Evolutionary conservation across 2,113 vertebrate genomes (phyloP), one percentile per base, ranked within the genome.

Genomic region (Petrocephalus microphthalmus): DNA sequence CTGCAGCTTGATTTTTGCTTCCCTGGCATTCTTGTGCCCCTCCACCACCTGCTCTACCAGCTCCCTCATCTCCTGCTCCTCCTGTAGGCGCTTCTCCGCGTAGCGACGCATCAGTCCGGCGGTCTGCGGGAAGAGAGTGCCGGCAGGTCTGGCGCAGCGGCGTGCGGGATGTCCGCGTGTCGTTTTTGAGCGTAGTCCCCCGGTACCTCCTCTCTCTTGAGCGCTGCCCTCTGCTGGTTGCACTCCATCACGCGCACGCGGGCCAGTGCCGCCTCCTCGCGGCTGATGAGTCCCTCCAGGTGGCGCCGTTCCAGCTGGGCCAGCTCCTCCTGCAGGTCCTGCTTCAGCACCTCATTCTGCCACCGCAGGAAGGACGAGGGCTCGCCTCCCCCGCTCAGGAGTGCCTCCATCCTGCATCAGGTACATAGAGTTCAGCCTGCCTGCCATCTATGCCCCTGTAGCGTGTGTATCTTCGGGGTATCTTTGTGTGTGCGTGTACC

Each of bases 321-420:
- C 91, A 95, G 90, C 91, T 96, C 92, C 83, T 97, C 95, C 90
- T 95, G 95, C 88, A 93, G 33, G 91, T 97, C 97, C 93, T 93
- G 95, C 19, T 94, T 93, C 49, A 90, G 94, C 96, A 96, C 96
- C 91, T 96, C 95, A 90, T 92, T 95, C 92, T 98, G 97, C 97
- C 97, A 97, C 93, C 96, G 94, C 0, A 97, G 93, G 93, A 97
- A 98, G 84, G 95, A 93, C 0, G 96, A 96, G 7, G 95, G 93
- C 86, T 98, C 97, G 1, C 90, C 88, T 0, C 92, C 94, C 0
- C 97, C 98, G n/a, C 91, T 94, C 0, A 95, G 89, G 3, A 96
- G 92, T 71, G 86, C 90, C 53, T 95, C 95, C n/a, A 95, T n/a
- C 89, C 95, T 95, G 91, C 10, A 33, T 6, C 10, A 37, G 8